A percentile compares a stretch with the other conserved stretches of the same genome.
phyloP scores from a whole-genome alignment of 2,888 invertebrate species.

The Drosophila parthenogenetica region DNA sequence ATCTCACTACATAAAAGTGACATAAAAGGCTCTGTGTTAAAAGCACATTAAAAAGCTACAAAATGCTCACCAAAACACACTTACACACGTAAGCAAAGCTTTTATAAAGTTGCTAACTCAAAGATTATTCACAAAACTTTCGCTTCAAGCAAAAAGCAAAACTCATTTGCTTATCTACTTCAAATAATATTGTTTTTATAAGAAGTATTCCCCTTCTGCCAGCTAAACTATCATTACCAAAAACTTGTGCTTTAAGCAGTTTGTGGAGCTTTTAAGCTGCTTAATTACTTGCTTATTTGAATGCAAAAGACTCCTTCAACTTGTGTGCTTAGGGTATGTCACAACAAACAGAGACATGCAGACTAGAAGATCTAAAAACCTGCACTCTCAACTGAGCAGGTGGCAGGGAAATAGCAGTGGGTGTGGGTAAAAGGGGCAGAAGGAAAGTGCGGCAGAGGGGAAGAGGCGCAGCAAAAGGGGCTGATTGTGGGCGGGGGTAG shows the following conservation, averaged over 20 bases:
- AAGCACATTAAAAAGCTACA: too few species aligned
- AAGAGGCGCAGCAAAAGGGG: not conserved
- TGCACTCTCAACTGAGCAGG: conserved; percentile 39
- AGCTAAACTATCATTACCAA: not conserved
- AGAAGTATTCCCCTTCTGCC: not conserved
- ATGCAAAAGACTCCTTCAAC: conserved; percentile 5
- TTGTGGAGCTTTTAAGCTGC: conserved; percentile 13
- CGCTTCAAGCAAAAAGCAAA: too few species aligned
- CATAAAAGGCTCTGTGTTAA: too few species aligned
- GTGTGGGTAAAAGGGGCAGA: not conserved
- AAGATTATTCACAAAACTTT: too few species aligned
- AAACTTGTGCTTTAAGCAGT: not conserved
- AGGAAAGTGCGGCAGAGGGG: too few species aligned
- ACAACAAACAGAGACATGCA: conserved; percentile 54
- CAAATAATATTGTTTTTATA: not conserved
- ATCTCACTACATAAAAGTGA: too few species aligned
- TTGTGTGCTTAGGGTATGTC: conserved; percentile 36
- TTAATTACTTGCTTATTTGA: conserved; percentile 10
- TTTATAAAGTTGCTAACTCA: too few species aligned
- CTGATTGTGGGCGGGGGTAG: not conserved
- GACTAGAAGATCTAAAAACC: conserved; percentile 46
- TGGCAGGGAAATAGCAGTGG: conserved; percentile 13
- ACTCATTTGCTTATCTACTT: too few species aligned
- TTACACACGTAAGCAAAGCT: too few species aligned
- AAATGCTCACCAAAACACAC: too few species aligned